These are phyloP conservation scores for Pentamera pediparva DNA, from an alignment of 53 echinoderm and acorn worm species.

Conservation along the genomic window DNA sequence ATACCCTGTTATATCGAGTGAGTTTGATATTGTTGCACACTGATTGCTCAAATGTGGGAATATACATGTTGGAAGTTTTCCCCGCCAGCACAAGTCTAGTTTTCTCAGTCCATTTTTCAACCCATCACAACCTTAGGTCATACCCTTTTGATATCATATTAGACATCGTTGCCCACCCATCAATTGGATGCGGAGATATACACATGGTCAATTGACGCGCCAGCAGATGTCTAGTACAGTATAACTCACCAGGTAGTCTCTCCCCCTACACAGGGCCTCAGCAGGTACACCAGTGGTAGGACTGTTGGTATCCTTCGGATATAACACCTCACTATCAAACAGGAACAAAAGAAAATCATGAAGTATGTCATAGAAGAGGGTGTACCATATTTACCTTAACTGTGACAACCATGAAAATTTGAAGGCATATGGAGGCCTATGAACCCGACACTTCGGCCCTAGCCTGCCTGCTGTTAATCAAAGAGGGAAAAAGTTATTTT, in stretches of 20 bases:
- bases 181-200: too few species aligned
- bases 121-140: background rate
- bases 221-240: too few species aligned
- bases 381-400: background rate
- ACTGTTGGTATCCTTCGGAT: constrained; percentile 87
- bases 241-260: constrained; percentile 88
- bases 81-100: too few species aligned
- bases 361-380: background rate
- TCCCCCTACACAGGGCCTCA: constrained; percentile 80
- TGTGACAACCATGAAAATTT: background rate
- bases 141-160: background rate
- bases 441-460: background rate
- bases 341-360: background rate
- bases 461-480: background rate
- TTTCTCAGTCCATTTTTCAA: background rate
- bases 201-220: too few species aligned
- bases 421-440: background rate
- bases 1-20: too few species aligned
- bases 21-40: too few species aligned
- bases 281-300: constrained; percentile 87
- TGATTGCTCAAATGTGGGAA: too few species aligned
- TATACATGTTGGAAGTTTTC: too few species aligned
- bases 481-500: background rate
- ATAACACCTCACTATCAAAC: constrained; percentile 73
- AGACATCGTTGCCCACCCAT: too few species aligned